These are phyloP conservation scores for Mormyrus lacerda DNA, from an alignment of 2,113 vertebrate genomes.

Conservation along the genomic window DNA sequence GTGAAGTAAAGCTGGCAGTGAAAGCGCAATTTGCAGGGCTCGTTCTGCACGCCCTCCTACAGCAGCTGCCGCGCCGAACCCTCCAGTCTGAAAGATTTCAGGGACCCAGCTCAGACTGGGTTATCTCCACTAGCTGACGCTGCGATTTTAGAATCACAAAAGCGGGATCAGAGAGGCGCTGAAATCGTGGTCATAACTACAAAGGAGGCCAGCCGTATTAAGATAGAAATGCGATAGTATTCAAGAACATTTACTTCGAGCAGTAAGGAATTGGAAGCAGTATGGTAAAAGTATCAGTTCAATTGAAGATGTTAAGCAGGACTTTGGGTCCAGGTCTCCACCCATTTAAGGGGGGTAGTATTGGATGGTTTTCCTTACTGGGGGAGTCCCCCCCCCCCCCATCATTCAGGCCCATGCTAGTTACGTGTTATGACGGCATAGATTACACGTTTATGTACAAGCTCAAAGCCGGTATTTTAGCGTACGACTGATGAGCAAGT, in stretches of 20 bases:
- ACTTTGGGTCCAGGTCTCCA: too few species aligned
- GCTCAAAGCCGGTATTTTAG: background rate
- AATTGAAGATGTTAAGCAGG: background rate
- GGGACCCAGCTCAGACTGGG: background rate
- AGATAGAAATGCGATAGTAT: background rate
- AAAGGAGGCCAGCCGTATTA: background rate
- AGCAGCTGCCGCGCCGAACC: background rate
- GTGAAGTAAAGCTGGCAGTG: background rate
- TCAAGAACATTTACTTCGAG: background rate
- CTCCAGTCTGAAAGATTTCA: background rate
- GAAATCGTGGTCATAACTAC: background rate
- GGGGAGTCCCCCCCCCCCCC: too few species aligned
- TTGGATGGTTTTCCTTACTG: too few species aligned
- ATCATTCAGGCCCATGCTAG: background rate
- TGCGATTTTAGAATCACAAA: background rate
- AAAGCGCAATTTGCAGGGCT: background rate
- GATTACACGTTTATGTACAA: background rate
- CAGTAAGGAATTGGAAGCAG: background rate
- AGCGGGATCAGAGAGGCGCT: background rate
- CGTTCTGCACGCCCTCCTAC: background rate
- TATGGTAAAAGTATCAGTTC: background rate
- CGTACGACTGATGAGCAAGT: background rate
- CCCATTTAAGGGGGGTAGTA: too few species aligned
- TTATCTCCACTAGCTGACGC: background rate
- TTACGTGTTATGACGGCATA: background rate